A percentile compares a stretch with the other conserved stretches of the same genome.
Evolutionary conservation across 2,888 invertebrate genomes (phyloP).

Genomic region (Teinopalpus imperialis): DNA sequence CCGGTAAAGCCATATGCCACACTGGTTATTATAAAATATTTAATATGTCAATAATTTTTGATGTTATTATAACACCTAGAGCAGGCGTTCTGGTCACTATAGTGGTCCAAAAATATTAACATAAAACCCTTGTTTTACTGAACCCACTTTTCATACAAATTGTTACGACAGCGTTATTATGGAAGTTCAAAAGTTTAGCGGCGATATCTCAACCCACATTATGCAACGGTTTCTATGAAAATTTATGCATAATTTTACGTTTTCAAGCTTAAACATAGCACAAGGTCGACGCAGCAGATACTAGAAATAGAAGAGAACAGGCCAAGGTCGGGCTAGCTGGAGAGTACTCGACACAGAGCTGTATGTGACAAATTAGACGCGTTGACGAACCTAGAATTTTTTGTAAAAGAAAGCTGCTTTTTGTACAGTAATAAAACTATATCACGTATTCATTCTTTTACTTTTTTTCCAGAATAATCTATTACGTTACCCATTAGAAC

Average conservation of each 20-base stretch:
- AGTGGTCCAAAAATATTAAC: too few relatives aligned
- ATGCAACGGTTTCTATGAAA: constrained; percentile 13
- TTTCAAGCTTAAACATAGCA: constrained; percentile 16
- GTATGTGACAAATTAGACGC: constrained; percentile 27
- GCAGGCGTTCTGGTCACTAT: too few relatives aligned
- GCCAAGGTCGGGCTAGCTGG: constrained; percentile 25
- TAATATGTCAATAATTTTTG: too few relatives aligned
- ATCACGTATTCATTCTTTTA: background rate
- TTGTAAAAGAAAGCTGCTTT: constrained; percentile 10
- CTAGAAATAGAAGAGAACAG: constrained; percentile 21
- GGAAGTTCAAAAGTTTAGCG: background rate
- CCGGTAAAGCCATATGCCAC: too few relatives aligned
- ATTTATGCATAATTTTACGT: constrained; percentile 24
- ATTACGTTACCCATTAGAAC: too few relatives aligned
- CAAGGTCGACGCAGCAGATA: constrained; percentile 27
- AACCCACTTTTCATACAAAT: background rate
- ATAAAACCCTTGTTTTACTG: too few relatives aligned
- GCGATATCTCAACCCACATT: constrained; percentile 4
- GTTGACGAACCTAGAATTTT: constrained; percentile 18
- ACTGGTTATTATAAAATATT: too few relatives aligned
- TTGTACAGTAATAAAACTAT: background rate
- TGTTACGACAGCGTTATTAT: background rate
- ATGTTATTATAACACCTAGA: too few relatives aligned
- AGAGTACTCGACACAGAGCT: constrained; percentile 20
- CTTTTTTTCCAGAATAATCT: too few relatives aligned